A percentile compares a stretch with the other conserved stretches of the same genome.
Conservation (phyloP, 1,140 invertebrate species). For the Formica exsecta region DNA sequence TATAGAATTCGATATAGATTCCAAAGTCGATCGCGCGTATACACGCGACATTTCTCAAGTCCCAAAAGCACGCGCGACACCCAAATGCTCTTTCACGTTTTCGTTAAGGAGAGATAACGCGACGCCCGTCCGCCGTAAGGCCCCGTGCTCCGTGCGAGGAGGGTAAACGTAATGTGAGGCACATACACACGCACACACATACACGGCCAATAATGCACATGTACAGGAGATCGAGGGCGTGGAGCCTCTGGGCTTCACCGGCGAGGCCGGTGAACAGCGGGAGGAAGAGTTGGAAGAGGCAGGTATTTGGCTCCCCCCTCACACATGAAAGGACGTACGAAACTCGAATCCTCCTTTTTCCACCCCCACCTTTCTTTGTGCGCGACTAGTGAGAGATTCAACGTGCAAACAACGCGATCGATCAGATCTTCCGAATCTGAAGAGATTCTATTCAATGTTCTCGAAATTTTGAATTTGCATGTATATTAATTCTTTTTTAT, state of each 20-base stretch:
- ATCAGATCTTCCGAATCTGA: neutral
- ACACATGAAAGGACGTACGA: constrained; percentile 25
- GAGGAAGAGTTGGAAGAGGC: neutral
- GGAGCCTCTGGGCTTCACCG: constrained; percentile 84
- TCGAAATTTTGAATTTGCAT: neutral
- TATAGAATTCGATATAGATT: constrained; percentile 35
- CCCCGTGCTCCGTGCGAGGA: constrained; percentile 7
- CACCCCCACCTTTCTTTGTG: neutral
- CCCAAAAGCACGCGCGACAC: constrained; percentile 47
- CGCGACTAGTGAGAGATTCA: neutral
- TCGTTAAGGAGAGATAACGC: constrained; percentile 73
- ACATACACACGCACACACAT: constrained; percentile 43
- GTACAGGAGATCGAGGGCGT: constrained; percentile 84
- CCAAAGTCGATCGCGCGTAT: constrained; percentile 57
- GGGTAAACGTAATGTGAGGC: constrained; percentile 69
- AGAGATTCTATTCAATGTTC: neutral
- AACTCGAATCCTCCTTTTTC: constrained; percentile 24
- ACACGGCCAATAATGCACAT: constrained; percentile 66
- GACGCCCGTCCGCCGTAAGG: constrained; percentile 14
- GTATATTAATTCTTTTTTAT: no score
- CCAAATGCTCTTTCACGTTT: constrained; percentile 74
- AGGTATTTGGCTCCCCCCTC: constrained; percentile 49
- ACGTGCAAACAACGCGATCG: constrained; percentile 7
- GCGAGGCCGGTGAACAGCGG: constrained; percentile 25
- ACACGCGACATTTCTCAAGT: constrained; percentile 23